phyloP scores from a whole-genome alignment of 1,140 invertebrate genomes.

The Cyclargus thomasi region DNA sequence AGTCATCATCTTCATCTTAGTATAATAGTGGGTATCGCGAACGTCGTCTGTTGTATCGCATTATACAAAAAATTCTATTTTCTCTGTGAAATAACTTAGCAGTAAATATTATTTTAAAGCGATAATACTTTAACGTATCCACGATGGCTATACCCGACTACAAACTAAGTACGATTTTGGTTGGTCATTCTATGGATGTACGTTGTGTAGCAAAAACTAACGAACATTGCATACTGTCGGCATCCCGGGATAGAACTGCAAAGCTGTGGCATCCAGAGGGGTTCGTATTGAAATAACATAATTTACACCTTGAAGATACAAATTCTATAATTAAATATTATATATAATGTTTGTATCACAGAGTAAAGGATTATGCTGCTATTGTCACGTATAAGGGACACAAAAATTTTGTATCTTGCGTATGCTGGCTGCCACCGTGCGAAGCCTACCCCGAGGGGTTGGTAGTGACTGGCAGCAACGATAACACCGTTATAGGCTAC shows the following conservation, averaged over 20 bases:
- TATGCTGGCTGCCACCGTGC: conserved; percentile 84
- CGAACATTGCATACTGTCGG: conserved; percentile 86
- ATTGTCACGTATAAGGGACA: conserved; percentile 86
- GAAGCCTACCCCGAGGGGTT: conserved; percentile 83
- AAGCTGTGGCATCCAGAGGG: conserved; percentile 88
- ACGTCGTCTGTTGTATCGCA: background rate
- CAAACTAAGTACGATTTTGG: conserved; percentile 84
- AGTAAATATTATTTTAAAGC: no score
- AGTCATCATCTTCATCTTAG: no score
- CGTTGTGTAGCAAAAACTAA: conserved; percentile 81
- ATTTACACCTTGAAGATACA: background rate
- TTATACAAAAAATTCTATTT: background rate
- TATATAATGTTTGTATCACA: conserved; percentile 27
- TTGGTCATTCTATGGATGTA: conserved; percentile 90
- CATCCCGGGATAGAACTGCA: conserved; percentile 89
- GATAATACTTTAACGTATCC: background rate
- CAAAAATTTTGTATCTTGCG: conserved; percentile 88
- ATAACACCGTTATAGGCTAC: conserved; percentile 88
- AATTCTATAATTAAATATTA: background rate
- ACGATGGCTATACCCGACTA: conserved; percentile 76
- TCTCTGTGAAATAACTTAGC: background rate
- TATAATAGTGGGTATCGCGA: no score
- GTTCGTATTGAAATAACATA: conserved; percentile 73
- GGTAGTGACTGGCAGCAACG: conserved; percentile 92
- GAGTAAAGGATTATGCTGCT: conserved; percentile 76